phyloP scores from a whole-genome alignment of 1,140 invertebrate genomes.

The Macrosteles quadrilineatus region DNA sequence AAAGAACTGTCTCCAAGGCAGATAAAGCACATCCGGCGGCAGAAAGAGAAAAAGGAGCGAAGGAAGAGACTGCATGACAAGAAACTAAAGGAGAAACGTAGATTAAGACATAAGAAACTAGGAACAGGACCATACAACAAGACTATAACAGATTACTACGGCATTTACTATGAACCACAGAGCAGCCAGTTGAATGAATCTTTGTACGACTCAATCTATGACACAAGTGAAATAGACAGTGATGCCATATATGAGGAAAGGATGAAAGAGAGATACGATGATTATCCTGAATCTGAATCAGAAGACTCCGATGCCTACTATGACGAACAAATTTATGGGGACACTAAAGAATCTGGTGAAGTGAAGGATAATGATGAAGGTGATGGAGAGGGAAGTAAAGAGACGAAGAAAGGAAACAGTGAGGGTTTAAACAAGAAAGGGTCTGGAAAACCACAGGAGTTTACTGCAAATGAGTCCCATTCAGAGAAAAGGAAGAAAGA shows the following conservation, averaged over 20 bases:
- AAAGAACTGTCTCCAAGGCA: not conserved
- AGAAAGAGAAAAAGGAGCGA: not conserved
- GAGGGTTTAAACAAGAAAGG: no score
- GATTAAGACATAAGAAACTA: constrained; percentile 1
- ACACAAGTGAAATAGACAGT: not conserved
- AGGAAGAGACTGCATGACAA: not conserved
- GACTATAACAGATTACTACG: constrained; percentile 5
- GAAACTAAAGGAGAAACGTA: not conserved
- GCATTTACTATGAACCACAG: not conserved
- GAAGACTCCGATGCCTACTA: not conserved
- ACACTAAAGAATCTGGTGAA: no score
- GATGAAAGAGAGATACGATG: not conserved
- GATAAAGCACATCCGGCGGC: not conserved
- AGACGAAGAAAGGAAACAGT: not conserved
- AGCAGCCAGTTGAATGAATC: constrained; percentile 2
- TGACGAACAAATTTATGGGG: not conserved
- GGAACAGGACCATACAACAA: constrained; percentile 1
- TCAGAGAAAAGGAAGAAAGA: no score
- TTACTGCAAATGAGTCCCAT: no score
- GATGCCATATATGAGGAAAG: not conserved
- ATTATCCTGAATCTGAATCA: not conserved
- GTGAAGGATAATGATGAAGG: not conserved
- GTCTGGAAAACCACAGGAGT: no score
- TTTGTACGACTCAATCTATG: constrained; percentile 4
- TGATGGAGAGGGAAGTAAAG: not conserved